phyloP scores from a whole-genome alignment of 64 coral and sea anemone genomes.

The Montipora foliosa region DNA sequence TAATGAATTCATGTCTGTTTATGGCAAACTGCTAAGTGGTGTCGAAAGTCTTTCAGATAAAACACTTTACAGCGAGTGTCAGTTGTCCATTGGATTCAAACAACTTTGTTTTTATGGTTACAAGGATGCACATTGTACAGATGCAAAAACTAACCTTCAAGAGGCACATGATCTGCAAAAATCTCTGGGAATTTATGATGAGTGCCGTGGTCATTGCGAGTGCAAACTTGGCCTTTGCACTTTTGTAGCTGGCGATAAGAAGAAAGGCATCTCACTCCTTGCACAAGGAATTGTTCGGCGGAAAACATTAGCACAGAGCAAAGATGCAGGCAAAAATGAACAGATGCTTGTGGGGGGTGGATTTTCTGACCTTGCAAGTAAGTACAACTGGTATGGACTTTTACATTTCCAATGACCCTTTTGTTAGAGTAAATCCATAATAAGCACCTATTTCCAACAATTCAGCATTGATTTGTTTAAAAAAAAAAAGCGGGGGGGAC shows the following conservation, averaged over 20 bases:
- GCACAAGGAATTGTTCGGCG: slow-evolving; percentile 67
- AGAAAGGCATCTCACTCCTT: slow-evolving; percentile 49
- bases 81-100: slow-evolving; percentile 80
- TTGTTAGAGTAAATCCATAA: too few species aligned
- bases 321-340: slow-evolving; percentile 32
- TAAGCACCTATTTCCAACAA: too few species aligned
- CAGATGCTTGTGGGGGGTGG: slow-evolving; percentile 75
- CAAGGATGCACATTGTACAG: background rate
- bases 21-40: slow-evolving; percentile 15
- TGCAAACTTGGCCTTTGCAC: slow-evolving; percentile 83
- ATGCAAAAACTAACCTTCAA: slow-evolving; percentile 38
- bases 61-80: slow-evolving; percentile 72
- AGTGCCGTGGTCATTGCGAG: slow-evolving; percentile 67
- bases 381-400: background rate
- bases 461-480: too few species aligned
- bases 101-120: slow-evolving; percentile 78
- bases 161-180: slow-evolving; percentile 52
- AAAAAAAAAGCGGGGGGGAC: too few species aligned
- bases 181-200: background rate
- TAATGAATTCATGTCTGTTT: slow-evolving; percentile 68
- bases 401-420: too few species aligned
- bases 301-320: slow-evolving; percentile 12
- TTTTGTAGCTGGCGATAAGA: slow-evolving; percentile 12
- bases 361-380: slow-evolving; percentile 86
- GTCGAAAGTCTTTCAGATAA: slow-evolving; percentile 18